Evolutionary conservation across 1,140 invertebrate genomes (phyloP).

Genomic region (Musca vetustissima): DNA sequence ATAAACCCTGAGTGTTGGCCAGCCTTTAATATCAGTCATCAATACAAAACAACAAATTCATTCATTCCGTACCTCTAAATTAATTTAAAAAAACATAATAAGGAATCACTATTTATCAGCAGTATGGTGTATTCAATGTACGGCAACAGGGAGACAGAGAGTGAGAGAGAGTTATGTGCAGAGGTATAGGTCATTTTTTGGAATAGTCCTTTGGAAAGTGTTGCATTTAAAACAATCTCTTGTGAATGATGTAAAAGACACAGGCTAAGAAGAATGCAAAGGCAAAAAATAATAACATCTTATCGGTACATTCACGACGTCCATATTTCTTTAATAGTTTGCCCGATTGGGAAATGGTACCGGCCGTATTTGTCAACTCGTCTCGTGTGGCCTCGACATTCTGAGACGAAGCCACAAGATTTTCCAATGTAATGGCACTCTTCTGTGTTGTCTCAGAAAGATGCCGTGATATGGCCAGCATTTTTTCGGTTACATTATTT

Average conservation of each 20-base stretch:
- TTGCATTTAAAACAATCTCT: slow-evolving; percentile 72
- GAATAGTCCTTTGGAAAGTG: too few relatives aligned
- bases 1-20: too few relatives aligned
- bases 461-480: slow-evolving; percentile 80
- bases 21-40: too few relatives aligned
- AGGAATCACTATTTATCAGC: too few relatives aligned
- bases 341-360: slow-evolving; percentile 83
- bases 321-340: slow-evolving; percentile 93
- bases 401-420: slow-evolving; percentile 71
- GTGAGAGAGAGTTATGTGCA: too few relatives aligned
- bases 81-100: too few relatives aligned
- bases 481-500: slow-evolving; percentile 75
- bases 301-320: slow-evolving; percentile 90
- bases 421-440: slow-evolving; percentile 81
- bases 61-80: too few relatives aligned
- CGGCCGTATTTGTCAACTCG: slow-evolving; percentile 83
- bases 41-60: too few relatives aligned
- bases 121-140: too few relatives aligned
- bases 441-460: slow-evolving; percentile 83
- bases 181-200: too few relatives aligned
- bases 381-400: slow-evolving; percentile 73
- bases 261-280: slow-evolving; percentile 90
- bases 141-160: too few relatives aligned
- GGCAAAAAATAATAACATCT: slow-evolving; percentile 86
- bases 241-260: slow-evolving; percentile 89